Conservation (phyloP, 2,888 invertebrate genomes). For the Eupeodes latifasciatus region DNA sequence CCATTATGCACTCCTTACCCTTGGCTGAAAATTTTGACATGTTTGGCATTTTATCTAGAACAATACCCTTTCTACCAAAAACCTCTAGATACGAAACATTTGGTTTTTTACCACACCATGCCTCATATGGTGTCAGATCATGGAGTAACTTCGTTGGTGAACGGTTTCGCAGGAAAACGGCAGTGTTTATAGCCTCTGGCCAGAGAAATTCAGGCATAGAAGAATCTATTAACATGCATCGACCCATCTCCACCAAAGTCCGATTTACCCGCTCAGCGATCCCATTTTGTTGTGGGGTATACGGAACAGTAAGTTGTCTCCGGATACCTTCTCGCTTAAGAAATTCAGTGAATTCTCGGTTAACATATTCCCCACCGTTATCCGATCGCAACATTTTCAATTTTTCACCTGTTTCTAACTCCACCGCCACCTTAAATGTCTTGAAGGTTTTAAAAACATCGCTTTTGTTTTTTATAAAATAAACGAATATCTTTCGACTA, state of each 20-base stretch:
- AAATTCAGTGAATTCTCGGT: neutral
- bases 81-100: constrained; percentile 41
- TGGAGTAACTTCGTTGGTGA: constrained; percentile 54
- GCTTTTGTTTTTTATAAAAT: constrained; percentile 19
- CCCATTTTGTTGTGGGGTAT: constrained; percentile 56
- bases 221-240: constrained; percentile 77
- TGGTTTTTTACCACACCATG: no score
- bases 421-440: neutral
- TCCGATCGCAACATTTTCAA: neutral
- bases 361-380: constrained; percentile 14
- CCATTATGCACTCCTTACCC: neutral
- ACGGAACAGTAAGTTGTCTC: constrained; percentile 16
- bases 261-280: constrained; percentile 51
- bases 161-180: constrained; percentile 23
- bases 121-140: no score
- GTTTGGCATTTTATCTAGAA: constrained; percentile 62
- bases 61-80: no score
- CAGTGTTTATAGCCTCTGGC: constrained; percentile 31
- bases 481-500: constrained; percentile 12
- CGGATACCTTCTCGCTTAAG: constrained; percentile 15
- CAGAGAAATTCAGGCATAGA: constrained; percentile 22
- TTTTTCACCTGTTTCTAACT: constrained; percentile 18
- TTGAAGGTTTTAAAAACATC: constrained; percentile 4
- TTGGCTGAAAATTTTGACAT: constrained; percentile 46
- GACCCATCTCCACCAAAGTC: constrained; percentile 77